Conservation (phyloP, 2,113 vertebrate genomes). For the Anseranas semipalmata region DNA sequence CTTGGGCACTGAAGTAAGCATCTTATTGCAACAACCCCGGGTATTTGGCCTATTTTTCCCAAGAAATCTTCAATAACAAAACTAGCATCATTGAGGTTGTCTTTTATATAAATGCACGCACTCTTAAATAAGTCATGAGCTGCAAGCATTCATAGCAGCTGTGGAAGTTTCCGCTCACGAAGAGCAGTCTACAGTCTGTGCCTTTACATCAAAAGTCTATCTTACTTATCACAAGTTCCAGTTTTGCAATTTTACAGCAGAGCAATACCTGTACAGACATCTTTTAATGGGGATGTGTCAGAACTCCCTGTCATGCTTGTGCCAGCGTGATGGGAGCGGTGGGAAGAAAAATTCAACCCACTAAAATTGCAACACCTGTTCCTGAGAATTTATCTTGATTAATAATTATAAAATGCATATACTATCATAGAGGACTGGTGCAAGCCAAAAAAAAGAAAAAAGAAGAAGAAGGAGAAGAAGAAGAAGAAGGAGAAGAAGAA, state of each 20-base stretch:
- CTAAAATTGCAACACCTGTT: constrained; percentile 19
- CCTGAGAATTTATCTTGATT: neutral
- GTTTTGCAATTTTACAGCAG: constrained; percentile 49
- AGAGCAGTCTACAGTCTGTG: neutral
- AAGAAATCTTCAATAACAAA: neutral
- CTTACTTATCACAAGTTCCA: accelerated
- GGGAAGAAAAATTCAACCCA: neutral
- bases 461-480: neutral
- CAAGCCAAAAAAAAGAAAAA: neutral
- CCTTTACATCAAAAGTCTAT: neutral
- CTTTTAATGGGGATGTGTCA: constrained; percentile 22
- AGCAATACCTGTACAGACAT: neutral
- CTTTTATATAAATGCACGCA: neutral
- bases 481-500: neutral
- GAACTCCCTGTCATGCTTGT: neutral
- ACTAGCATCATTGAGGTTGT: neutral
- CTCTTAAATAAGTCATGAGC: constrained; percentile 19
- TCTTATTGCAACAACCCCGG: neutral
- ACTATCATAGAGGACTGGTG: neutral
- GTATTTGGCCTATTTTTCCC: neutral
- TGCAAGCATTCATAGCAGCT: neutral
- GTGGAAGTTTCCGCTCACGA: neutral
- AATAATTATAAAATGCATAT: neutral
- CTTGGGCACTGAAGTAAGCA: neutral
- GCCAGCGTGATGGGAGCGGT: neutral